Evolutionary conservation across 2,113 vertebrate species (phyloP).

Genomic region (Cryptotis parvus): DNA sequence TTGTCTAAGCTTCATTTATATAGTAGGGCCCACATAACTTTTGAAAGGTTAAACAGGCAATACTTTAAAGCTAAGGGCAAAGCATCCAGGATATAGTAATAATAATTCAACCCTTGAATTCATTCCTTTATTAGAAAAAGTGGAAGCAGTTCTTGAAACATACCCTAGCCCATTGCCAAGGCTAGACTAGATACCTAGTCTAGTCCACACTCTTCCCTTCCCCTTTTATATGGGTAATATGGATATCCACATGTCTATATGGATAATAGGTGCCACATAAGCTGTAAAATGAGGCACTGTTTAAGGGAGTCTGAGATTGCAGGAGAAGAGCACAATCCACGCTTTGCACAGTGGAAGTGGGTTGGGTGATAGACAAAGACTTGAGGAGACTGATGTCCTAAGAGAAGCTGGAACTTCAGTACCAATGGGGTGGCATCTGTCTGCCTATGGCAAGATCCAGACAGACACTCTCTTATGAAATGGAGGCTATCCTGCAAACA

Average conservation of each 20-base stretch:
- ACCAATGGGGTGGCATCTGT: neutral
- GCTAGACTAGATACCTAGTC: neutral
- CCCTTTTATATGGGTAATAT: no score
- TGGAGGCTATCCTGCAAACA: neutral
- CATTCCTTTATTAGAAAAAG: slow-evolving; percentile 7
- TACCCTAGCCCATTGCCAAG: neutral
- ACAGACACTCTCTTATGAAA: neutral
- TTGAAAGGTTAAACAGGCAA: neutral
- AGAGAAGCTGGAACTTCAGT: neutral
- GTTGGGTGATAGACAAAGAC: neutral
- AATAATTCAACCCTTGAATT: neutral
- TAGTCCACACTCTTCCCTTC: no score
- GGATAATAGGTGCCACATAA: neutral
- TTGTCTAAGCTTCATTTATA: neutral
- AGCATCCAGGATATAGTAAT: neutral
- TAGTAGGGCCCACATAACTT: neutral
- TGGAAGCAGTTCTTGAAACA: neutral
- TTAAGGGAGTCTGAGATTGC: neutral
- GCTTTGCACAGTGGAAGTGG: neutral
- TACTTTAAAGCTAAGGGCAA: neutral
- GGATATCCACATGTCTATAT: no score
- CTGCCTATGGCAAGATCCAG: neutral
- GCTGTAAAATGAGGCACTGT: neutral
- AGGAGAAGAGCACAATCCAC: no score
- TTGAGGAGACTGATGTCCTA: neutral